These are phyloP conservation scores for Arion vulgaris DNA, from an alignment of 1,140 invertebrate species.

Conservation along the genomic window DNA sequence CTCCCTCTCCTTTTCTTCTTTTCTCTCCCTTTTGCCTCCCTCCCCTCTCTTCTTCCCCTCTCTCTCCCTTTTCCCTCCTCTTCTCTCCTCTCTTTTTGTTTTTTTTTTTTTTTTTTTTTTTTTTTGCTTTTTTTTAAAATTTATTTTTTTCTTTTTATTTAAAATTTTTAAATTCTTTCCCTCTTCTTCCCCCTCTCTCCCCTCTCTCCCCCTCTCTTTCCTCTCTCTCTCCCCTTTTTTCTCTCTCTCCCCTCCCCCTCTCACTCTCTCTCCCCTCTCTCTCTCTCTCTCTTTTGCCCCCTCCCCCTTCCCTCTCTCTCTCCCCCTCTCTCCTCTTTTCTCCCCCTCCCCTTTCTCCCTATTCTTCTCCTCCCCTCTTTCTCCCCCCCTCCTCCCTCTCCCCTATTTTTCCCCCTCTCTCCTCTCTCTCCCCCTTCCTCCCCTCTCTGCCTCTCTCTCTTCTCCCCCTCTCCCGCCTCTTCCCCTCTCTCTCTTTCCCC, in stretches of 20 bases:
- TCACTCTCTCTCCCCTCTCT: background rate
- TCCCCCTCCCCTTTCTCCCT: too few relatives aligned
- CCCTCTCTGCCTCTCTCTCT: too few relatives aligned
- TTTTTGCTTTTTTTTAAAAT: background rate
- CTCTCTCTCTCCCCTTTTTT: background rate
- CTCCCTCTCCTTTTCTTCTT: background rate
- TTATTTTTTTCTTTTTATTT: background rate
- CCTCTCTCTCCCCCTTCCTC: too few relatives aligned
- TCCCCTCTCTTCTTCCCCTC: background rate
- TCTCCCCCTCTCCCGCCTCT: too few relatives aligned
- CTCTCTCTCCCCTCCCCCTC: background rate
- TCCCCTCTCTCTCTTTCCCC: too few relatives aligned
- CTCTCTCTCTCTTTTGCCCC: background rate
- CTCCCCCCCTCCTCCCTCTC: too few relatives aligned
- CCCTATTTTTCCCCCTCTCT: too few relatives aligned
- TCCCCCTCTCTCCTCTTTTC: background rate
- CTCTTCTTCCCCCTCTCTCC: background rate
- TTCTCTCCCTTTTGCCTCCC: background rate
- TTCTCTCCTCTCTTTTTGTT: background rate
- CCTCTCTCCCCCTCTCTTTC: background rate
- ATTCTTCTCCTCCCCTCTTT: too few relatives aligned
- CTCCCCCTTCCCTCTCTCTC: background rate
- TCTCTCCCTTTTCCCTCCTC: background rate
- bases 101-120: slow-evolving; percentile 2
- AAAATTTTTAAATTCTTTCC: background rate